Evolutionary conservation across 2,888 invertebrate genomes (phyloP).

Genomic region (Epinotia brunnichana): DNA sequence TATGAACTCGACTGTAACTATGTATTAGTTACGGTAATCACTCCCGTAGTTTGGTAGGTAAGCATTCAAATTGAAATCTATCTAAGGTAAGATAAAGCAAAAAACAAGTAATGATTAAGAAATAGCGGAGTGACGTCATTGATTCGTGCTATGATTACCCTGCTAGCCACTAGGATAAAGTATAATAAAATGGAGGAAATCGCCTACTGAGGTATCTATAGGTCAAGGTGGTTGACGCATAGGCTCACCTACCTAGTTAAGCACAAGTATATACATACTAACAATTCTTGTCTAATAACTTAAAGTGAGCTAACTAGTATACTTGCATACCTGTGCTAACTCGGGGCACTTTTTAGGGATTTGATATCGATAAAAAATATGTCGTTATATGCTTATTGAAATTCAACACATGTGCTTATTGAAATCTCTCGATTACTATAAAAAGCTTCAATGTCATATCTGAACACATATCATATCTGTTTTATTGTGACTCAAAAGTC

Average conservation of each 20-base stretch:
- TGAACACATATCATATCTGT: too few relatives aligned
- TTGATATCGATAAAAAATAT: too few relatives aligned
- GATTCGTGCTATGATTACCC: conserved; percentile 16
- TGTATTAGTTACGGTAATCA: too few relatives aligned
- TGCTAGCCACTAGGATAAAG: conserved; percentile 17
- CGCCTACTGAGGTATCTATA: conserved; percentile 42
- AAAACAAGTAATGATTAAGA: conserved; percentile 5
- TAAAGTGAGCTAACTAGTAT: background rate
- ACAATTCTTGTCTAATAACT: background rate
- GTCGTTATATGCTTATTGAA: too few relatives aligned
- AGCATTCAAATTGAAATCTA: background rate
- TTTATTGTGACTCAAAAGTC: too few relatives aligned
- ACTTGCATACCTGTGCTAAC: too few relatives aligned
- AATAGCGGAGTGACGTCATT: conserved; percentile 14
- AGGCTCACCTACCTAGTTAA: background rate
- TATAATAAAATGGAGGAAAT: conserved; percentile 24
- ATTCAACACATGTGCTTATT: too few relatives aligned
- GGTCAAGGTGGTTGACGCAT: conserved; percentile 51
- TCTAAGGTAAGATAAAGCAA: background rate
- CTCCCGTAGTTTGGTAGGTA: too few relatives aligned
- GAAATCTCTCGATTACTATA: too few relatives aligned
- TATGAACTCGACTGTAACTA: too few relatives aligned
- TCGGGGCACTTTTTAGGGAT: too few relatives aligned
- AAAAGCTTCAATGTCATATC: too few relatives aligned
- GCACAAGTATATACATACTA: background rate